phyloP scores from a whole-genome alignment of 2,113 vertebrate species.

The Solenodon paradoxus region DNA sequence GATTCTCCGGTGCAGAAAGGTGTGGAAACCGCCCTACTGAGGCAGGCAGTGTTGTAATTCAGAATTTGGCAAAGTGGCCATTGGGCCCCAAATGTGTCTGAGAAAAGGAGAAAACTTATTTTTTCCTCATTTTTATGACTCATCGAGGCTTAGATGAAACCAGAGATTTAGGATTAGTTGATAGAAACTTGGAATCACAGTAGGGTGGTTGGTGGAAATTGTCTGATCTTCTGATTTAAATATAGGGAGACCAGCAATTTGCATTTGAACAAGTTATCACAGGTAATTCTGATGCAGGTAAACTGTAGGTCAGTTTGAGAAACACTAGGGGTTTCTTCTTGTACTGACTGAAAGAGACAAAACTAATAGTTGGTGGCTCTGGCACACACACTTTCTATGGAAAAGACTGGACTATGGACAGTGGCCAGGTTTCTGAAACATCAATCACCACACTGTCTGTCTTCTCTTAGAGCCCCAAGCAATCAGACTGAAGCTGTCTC shows the following conservation, averaged over 20 bases:
- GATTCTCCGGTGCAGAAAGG: neutral
- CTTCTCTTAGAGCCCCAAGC: neutral
- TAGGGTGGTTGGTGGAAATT: neutral
- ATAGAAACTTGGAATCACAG: neutral
- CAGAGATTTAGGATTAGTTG: neutral
- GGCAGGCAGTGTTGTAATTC: neutral
- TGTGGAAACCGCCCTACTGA: neutral
- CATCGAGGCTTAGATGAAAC: neutral
- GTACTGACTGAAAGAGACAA: neutral
- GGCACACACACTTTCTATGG: neutral
- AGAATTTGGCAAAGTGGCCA: neutral
- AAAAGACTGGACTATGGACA: neutral
- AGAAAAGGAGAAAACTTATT: neutral
- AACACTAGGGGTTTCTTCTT: neutral
- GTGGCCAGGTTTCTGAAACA: neutral
- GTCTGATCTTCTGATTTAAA: neutral
- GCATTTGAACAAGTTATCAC: neutral
- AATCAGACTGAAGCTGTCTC: constrained; percentile 10
- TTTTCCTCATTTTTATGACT: neutral
- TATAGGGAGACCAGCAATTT: neutral
- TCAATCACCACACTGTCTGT: neutral
- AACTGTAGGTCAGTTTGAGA: neutral
- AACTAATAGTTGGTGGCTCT: neutral
- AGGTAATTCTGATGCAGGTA: neutral
- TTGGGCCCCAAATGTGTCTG: neutral